These are phyloP conservation scores for Sebastes melanostomus DNA, from an alignment of 2,797 vertebrate genomes.

Conservation along the genomic window DNA sequence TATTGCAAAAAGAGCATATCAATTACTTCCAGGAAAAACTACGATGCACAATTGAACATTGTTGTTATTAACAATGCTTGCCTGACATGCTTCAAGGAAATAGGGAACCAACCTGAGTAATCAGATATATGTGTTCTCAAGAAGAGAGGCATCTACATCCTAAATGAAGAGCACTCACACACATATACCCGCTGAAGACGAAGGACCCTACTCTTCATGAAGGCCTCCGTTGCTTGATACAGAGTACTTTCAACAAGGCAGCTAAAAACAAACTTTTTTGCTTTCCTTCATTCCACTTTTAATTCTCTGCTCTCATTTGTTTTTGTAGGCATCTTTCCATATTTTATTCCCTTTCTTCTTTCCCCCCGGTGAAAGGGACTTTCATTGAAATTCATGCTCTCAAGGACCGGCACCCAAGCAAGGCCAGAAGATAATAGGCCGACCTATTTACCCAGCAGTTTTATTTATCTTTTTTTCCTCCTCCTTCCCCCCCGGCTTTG, in stretches of 20 bases:
- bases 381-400: conserved; percentile 82
- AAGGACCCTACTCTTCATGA: conserved; percentile 46
- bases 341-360: conserved; percentile 53
- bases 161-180: conserved; percentile 70
- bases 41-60: neutral
- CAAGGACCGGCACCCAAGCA: conserved; percentile 71
- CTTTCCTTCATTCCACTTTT: conserved; percentile 62
- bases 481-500: conserved; percentile 39
- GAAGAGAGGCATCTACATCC: conserved; percentile 49
- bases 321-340: conserved; percentile 56
- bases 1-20: conserved; percentile 33
- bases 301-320: conserved; percentile 62
- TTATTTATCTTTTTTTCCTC: conserved; percentile 60
- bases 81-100: conserved; percentile 9
- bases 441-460: conserved; percentile 79
- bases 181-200: neutral
- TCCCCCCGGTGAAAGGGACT: conserved; percentile 51
- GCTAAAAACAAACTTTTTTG: conserved; percentile 51
- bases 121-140: conserved; percentile 65
- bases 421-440: conserved; percentile 80
- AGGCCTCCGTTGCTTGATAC: conserved; percentile 38
- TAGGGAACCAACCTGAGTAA: conserved; percentile 51
- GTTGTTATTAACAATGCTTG: conserved; percentile 12
- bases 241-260: conserved; percentile 45
- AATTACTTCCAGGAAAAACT: conserved; percentile 25